Evolutionary conservation across 2,113 vertebrate genomes (phyloP).

Genomic region (Xenopus borealis): DNA sequence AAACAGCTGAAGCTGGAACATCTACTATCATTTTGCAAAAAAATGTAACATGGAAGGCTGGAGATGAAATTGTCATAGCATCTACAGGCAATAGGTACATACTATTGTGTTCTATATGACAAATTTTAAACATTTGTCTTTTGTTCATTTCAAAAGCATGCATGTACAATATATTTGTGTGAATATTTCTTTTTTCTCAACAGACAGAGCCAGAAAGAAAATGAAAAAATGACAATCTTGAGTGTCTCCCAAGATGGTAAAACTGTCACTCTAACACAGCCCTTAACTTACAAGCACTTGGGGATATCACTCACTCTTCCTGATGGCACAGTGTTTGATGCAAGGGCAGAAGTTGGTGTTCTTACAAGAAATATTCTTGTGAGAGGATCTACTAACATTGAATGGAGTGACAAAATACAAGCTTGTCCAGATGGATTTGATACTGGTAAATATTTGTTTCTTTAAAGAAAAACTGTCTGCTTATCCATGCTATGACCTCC

Average conservation of each 20-base stretch:
- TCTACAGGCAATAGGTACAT: constrained; percentile 79
- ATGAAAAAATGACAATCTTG: constrained; percentile 69
- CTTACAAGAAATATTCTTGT: constrained; percentile 82
- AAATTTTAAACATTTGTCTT: too few relatives aligned
- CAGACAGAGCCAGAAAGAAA: constrained; percentile 79
- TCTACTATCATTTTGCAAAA: constrained; percentile 63
- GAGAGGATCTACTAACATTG: constrained; percentile 66
- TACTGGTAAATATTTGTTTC: constrained; percentile 64
- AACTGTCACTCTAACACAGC: constrained; percentile 61
- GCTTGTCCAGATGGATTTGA: constrained; percentile 76
- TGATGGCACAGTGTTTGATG: constrained; percentile 69
- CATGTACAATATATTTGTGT: too few relatives aligned
- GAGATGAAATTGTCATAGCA: constrained; percentile 75
- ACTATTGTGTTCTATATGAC: too few relatives aligned
- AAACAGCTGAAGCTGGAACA: constrained; percentile 66
- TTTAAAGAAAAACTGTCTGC: too few relatives aligned
- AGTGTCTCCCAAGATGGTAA: constrained; percentile 64
- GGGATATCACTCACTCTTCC: constrained; percentile 68
- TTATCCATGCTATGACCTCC: too few relatives aligned
- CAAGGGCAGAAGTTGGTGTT: constrained; percentile 78
- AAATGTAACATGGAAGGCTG: constrained; percentile 72
- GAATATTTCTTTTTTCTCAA: constrained; percentile 19
- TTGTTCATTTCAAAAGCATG: too few relatives aligned
- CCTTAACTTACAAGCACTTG: constrained; percentile 70
- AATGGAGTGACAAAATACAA: constrained; percentile 70